phyloP scores from a whole-genome alignment of 1,140 invertebrate species.

The Trypoxylus dichotomus region DNA sequence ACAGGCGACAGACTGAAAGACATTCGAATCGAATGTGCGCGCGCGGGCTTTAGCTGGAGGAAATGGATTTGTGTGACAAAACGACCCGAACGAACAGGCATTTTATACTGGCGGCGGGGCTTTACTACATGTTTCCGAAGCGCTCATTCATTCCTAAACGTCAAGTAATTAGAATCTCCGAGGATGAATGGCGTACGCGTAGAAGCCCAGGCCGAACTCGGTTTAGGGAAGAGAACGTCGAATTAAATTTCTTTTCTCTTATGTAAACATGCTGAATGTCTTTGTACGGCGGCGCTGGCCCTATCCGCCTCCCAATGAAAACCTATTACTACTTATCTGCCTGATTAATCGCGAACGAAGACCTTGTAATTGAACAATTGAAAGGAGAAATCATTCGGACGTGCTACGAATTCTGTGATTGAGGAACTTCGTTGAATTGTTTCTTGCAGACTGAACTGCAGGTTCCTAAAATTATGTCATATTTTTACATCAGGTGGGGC shows the following conservation, averaged over 20 bases:
- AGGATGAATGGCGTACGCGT: slow-evolving; percentile 8
- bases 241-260: slow-evolving; percentile 19
- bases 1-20: slow-evolving; percentile 20
- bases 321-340: slow-evolving; percentile 9
- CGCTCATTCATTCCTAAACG: slow-evolving; percentile 18
- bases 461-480: too few relatives aligned
- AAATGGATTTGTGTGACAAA: slow-evolving; percentile 17
- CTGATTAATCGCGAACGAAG: slow-evolving; percentile 5
- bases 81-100: slow-evolving; percentile 1
- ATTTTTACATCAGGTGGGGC: too few relatives aligned
- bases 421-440: neutral
- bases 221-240: neutral
- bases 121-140: neutral
- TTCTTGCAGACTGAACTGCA: neutral
- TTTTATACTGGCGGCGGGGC: slow-evolving; percentile 10
- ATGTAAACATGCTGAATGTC: slow-evolving; percentile 8
- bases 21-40: slow-evolving; percentile 10
- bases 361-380: neutral
- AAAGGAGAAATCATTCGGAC: neutral
- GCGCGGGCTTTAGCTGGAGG: neutral
- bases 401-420: neutral
- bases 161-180: slow-evolving; percentile 9
- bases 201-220: neutral
- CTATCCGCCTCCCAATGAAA: neutral
- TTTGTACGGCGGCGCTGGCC: neutral